phyloP scores from a whole-genome alignment of 2,113 vertebrate genomes.

The Tyrannus savana region DNA sequence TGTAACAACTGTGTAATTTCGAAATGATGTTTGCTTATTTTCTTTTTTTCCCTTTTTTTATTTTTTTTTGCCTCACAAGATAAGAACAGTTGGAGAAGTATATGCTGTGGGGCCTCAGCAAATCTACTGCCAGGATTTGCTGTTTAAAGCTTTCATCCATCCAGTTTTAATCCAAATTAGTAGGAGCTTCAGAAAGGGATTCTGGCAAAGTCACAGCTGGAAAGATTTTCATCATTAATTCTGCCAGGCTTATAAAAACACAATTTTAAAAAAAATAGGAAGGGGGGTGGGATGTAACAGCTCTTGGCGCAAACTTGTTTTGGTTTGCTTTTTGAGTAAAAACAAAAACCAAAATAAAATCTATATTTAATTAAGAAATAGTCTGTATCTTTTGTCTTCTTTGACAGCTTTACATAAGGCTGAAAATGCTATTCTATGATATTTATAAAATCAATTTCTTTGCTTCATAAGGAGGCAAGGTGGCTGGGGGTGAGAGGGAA shows the following conservation, averaged over 20 bases:
- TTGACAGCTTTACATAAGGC: slow-evolving; percentile 29
- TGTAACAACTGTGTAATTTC: not conserved
- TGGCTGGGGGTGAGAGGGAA: not conserved
- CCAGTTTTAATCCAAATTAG: slow-evolving; percentile 75
- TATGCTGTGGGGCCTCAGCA: slow-evolving; percentile 53
- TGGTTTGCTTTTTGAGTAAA: slow-evolving; percentile 47
- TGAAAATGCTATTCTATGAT: slow-evolving; percentile 7
- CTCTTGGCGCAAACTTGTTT: slow-evolving; percentile 26
- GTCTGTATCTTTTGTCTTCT: not conserved
- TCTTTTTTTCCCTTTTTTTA: no score
- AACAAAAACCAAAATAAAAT: slow-evolving; percentile 40
- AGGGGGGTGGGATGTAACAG: not conserved
- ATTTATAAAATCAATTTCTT: slow-evolving; percentile 27
- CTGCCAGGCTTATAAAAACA: slow-evolving; percentile 70
- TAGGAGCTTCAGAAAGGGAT: slow-evolving; percentile 73
- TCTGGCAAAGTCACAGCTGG: slow-evolving; percentile 68
- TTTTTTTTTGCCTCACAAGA: slow-evolving; percentile 44
- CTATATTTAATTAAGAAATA: slow-evolving; percentile 66
- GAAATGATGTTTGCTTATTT: slow-evolving; percentile 22
- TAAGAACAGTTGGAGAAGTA: slow-evolving; percentile 67
- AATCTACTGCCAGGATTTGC: slow-evolving; percentile 60
- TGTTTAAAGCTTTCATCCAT: slow-evolving; percentile 69
- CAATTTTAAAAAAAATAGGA: slow-evolving; percentile 30
- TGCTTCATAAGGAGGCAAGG: not conserved
- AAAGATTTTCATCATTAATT: slow-evolving; percentile 60